These are phyloP conservation scores for Exocentrus adspersus DNA, from an alignment of 2,888 invertebrate genomes.

Conservation along the genomic window DNA sequence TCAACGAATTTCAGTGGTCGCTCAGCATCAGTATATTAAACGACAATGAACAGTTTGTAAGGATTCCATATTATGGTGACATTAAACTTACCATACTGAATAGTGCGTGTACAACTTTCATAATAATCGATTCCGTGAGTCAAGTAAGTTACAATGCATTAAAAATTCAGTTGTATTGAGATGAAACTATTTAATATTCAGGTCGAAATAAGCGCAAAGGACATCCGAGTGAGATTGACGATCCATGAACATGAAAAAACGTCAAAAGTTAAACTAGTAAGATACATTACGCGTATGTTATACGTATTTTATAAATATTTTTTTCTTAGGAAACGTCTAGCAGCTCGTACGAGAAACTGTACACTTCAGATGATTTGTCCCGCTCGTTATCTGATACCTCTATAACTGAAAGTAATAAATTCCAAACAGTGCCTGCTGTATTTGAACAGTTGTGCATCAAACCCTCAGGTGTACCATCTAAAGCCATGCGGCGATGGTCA, in stretches of 20 bases:
- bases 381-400: constrained; percentile 35
- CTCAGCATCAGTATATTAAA: constrained; percentile 64
- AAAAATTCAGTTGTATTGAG: too few relatives aligned
- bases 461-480: constrained; percentile 3
- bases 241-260: constrained; percentile 54
- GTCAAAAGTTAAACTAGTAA: constrained; percentile 9
- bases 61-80: constrained; percentile 70
- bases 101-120: constrained; percentile 65
- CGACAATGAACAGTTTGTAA: constrained; percentile 68
- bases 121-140: constrained; percentile 69
- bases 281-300: not conserved
- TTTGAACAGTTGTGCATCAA: constrained; percentile 21
- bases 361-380: constrained; percentile 14
- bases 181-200: not conserved
- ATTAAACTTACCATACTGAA: constrained; percentile 67
- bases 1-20: constrained; percentile 62
- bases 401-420: constrained; percentile 8
- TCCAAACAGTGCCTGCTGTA: constrained; percentile 30
- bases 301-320: not conserved
- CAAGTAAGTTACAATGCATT: constrained; percentile 63
- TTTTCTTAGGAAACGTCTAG: constrained; percentile 5
- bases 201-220: constrained; percentile 82
- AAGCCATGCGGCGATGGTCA: constrained; percentile 28
- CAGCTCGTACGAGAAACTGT: not conserved
- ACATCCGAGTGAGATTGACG: constrained; percentile 76